Evolutionary conservation across 2,888 invertebrate species (phyloP).

Genomic region (Auanema freiburgensis): DNA sequence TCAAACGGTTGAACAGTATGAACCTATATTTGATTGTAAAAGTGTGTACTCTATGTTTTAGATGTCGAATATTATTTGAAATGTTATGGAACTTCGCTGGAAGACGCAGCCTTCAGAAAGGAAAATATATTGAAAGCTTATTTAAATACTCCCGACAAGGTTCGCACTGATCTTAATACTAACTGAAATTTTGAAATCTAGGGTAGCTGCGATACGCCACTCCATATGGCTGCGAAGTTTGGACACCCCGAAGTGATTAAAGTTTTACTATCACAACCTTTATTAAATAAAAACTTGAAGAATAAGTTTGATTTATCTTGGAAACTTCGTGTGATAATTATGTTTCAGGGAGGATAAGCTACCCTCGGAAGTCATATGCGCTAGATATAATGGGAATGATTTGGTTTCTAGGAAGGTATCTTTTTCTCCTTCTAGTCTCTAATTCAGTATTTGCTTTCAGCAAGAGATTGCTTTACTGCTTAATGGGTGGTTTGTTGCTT

Average conservation of each 20-base stretch:
- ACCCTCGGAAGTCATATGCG: not conserved
- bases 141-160: conserved; percentile 44
- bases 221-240: conserved; percentile 42
- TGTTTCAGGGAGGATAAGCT: not conserved
- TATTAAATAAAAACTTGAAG: conserved; percentile 8
- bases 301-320: conserved; percentile 25
- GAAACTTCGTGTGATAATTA: not conserved
- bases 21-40: no score
- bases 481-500: conserved; percentile 11
- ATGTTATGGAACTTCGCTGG: conserved; percentile 19
- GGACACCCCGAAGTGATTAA: conserved; percentile 36
- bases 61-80: conserved; percentile 13
- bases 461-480: conserved; percentile 14
- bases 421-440: not conserved
- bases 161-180: not conserved
- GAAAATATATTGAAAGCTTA: conserved; percentile 36
- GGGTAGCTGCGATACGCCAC: conserved; percentile 37
- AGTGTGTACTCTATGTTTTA: no score
- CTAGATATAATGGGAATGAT: not conserved
- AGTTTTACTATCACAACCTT: conserved; percentile 14
- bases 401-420: not conserved
- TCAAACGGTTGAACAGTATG: conserved; percentile 6
- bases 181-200: not conserved
- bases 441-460: not conserved
- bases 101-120: conserved; percentile 26